Evolutionary conservation across 2,113 vertebrate genomes (phyloP), one percentile per base, ranked within the genome.

Genomic region (Helogale parvula): DNA sequence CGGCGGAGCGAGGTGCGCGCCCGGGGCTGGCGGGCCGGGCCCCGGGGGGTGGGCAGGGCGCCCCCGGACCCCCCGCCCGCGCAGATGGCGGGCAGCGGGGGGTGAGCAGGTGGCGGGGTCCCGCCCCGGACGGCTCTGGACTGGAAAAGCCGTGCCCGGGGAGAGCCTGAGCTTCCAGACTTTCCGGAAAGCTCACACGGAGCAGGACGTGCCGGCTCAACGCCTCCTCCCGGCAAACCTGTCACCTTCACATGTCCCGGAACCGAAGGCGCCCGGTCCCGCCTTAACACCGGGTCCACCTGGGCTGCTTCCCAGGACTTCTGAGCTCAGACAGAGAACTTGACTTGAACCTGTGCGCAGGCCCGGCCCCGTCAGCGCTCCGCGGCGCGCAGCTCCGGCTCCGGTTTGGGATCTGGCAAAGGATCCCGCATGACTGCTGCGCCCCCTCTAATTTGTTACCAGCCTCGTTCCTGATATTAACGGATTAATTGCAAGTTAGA

Each of bases 401-500:
- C 0, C 68, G 69, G 6, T 14, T 17, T 2, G 0, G 65, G 41
- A 7, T 35, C 57, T 41, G 77, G 91, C 83, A 35, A 29, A 50
- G 74, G 29, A 13, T 21, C 71, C 41, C n/a, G 3, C n/a, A 0
- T 10, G 50, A 6, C 60, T 5, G 5, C 16, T 33, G 91, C 83
- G 63, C 63, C 6, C 6, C 83, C 63, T 4, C 85, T 96, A 98
- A 97, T 98, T 94, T 97, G 97, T 92, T 94, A 90, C 71, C 90
- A 45, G 95, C 76, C 41, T 71, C 88, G 50, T 96, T 94, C 54
- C 93, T 96, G 94, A 96, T 94, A 97, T 82, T 97, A 95, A 63
- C 2, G 47, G 71, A 96, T 97, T 97, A 96, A 97, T 65, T 88
- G 77, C 93, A 98, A 98, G 98, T 97, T 97, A 97, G 94, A 97